These are phyloP conservation scores for Hippoglossus stenolepis DNA, from an alignment of 2,113 vertebrate genomes.

Conservation along the genomic window DNA sequence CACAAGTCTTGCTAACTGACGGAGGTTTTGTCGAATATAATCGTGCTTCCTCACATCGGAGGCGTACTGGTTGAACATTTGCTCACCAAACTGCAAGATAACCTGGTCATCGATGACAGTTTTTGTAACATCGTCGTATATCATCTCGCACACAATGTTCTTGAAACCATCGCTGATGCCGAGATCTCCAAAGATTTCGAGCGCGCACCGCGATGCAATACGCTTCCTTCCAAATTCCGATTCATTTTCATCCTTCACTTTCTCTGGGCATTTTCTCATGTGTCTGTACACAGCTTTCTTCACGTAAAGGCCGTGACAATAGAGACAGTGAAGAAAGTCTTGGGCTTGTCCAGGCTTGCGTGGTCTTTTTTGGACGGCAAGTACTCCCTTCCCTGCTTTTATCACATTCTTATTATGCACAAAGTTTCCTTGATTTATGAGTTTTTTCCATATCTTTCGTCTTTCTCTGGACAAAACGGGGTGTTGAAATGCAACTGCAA, in stretches of 20 bases:
- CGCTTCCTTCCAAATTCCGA: background rate
- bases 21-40: conserved; percentile 63
- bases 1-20: conserved; percentile 64
- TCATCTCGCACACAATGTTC: conserved; percentile 54
- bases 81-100: conserved; percentile 64
- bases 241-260: background rate
- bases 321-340: conserved; percentile 68
- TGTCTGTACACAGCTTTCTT: conserved; percentile 29
- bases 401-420: conserved; percentile 65
- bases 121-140: conserved; percentile 55
- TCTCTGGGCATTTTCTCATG: conserved; percentile 57
- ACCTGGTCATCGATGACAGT: conserved; percentile 49
- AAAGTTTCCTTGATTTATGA: conserved; percentile 73
- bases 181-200: conserved; percentile 18
- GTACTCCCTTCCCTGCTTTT: conserved; percentile 53
- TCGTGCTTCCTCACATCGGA: conserved; percentile 11
- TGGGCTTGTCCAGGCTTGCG: background rate
- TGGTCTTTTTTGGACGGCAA: conserved; percentile 39
- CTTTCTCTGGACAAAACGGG: conserved; percentile 61
- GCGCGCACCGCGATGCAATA: conserved; percentile 13
- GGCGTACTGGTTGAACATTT: conserved; percentile 21
- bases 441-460: conserved; percentile 54
- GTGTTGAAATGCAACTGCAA: conserved; percentile 57
- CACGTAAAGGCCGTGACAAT: conserved; percentile 55
- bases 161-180: conserved; percentile 40